Evolutionary conservation across 2,888 invertebrate genomes (phyloP).

Genomic region (Thymelicus sylvestris): DNA sequence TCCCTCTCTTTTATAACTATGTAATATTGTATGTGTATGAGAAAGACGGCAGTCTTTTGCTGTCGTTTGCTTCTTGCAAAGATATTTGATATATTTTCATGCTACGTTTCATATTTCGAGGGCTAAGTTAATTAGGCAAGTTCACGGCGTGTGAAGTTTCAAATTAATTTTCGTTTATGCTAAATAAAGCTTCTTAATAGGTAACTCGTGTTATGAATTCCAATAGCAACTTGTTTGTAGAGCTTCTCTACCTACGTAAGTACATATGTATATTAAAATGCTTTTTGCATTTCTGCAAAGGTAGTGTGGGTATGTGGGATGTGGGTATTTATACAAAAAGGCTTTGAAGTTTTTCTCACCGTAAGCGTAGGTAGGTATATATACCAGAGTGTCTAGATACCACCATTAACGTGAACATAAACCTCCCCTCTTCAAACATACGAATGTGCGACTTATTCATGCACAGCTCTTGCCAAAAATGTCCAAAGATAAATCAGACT

Average conservation of each 20-base stretch:
- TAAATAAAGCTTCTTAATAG: neutral
- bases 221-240: no score
- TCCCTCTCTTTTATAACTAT: constrained; percentile 12
- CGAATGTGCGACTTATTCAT: neutral
- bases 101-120: constrained; percentile 49
- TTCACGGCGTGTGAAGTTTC: constrained; percentile 16
- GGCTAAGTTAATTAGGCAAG: constrained; percentile 34
- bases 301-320: no score
- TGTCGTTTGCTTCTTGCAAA: constrained; percentile 36
- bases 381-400: no score
- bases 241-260: no score
- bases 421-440: neutral
- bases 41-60: constrained; percentile 7
- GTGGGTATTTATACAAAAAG: no score
- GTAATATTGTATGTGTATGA: neutral
- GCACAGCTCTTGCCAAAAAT: constrained; percentile 13
- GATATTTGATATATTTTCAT: constrained; percentile 44
- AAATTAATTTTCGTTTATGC: constrained; percentile 8
- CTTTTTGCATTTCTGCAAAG: no score
- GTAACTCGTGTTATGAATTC: neutral
- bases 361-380: no score
- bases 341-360: no score
- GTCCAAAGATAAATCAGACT: neutral
- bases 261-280: no score
- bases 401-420: neutral